Percentiles rank a stretch among this genome's conserved stretches.
These are phyloP conservation scores for Leptinotarsa rubiginosa DNA, from an alignment of 2,888 invertebrate genomes.

Conservation along the genomic window DNA sequence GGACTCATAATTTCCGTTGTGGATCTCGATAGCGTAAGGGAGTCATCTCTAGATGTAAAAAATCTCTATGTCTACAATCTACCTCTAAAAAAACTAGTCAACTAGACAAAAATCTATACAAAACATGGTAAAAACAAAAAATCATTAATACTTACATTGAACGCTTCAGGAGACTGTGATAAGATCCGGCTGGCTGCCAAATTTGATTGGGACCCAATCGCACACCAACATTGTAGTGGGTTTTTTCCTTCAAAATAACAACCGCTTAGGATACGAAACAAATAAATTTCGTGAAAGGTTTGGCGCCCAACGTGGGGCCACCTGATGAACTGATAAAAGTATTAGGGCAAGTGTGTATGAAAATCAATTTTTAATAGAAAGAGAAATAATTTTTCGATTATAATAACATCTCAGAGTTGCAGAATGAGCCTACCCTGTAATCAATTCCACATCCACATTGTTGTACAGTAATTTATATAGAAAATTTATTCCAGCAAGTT, in stretches of 20 bases:
- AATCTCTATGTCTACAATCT: constrained; percentile 50
- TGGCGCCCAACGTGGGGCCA: constrained; percentile 5
- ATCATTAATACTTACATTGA: constrained; percentile 56
- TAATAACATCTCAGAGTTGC: too few relatives aligned
- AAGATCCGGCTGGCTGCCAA: constrained; percentile 70
- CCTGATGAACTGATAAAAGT: too few relatives aligned
- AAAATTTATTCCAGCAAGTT: too few relatives aligned
- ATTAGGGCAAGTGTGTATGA: too few relatives aligned
- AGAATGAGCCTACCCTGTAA: too few relatives aligned
- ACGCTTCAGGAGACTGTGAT: constrained; percentile 59
- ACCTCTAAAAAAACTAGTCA: constrained; percentile 46
- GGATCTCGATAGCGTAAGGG: constrained; percentile 54
- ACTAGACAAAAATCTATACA: constrained; percentile 3
- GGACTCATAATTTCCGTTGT: constrained; percentile 61
- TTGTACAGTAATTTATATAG: too few relatives aligned
- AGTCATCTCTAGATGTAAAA: constrained; percentile 58
- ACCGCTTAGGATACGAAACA: not conserved
- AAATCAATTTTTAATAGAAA: too few relatives aligned
- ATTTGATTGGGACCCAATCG: constrained; percentile 76
- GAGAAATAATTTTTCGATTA: too few relatives aligned
- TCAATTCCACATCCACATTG: too few relatives aligned
- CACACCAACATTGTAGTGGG: constrained; percentile 76
- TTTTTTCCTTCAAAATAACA: constrained; percentile 72
- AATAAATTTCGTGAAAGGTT: not conserved
- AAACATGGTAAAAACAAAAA: constrained; percentile 7